A percentile compares a stretch with the other conserved stretches of the same genome.
These are phyloP conservation scores for Podarcis muralis DNA, from an alignment of 2,113 vertebrate species.

Conservation along the genomic window DNA sequence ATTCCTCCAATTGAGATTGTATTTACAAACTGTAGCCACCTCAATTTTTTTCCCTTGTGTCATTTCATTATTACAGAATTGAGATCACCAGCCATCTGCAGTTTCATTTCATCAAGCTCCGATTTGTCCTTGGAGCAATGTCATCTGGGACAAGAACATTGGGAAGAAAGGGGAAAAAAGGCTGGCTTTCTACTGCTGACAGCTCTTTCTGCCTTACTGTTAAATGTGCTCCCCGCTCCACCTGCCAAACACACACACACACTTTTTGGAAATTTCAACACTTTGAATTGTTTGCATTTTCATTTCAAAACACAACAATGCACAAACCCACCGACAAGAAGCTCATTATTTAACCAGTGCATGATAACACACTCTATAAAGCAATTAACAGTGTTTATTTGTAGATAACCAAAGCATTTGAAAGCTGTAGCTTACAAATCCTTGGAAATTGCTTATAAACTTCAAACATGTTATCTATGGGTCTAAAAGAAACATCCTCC, in stretches of 20 bases:
- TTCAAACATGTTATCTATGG: constrained; percentile 70
- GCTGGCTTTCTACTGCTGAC: constrained; percentile 66
- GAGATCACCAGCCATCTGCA: constrained; percentile 75
- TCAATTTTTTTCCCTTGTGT: constrained; percentile 62
- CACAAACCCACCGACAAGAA: constrained; percentile 53
- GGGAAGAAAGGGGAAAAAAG: constrained; percentile 24
- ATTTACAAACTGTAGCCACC: constrained; percentile 66
- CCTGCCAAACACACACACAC: neutral
- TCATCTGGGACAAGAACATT: constrained; percentile 69
- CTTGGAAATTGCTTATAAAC: constrained; percentile 59
- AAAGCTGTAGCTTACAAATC: constrained; percentile 60
- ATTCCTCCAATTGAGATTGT: constrained; percentile 51
- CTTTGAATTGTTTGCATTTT: constrained; percentile 49
- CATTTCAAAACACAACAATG: constrained; percentile 1
- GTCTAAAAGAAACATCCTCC: constrained; percentile 65
- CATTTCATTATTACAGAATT: constrained; percentile 72
- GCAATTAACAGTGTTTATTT: constrained; percentile 69
- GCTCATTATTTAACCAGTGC: constrained; percentile 54
- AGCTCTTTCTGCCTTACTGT: constrained; percentile 70
- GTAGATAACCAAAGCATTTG: constrained; percentile 63
- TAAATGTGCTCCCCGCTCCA: constrained; percentile 54
- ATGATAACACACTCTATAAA: constrained; percentile 49
- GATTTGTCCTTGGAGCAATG: constrained; percentile 78
- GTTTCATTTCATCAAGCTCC: constrained; percentile 73
- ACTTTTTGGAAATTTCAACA: constrained; percentile 61